A percentile compares a stretch with the other conserved stretches of the same genome.
These are phyloP conservation scores for Lasiurus cinereus DNA, from an alignment of 2,113 vertebrate genomes.

Conservation along the genomic window DNA sequence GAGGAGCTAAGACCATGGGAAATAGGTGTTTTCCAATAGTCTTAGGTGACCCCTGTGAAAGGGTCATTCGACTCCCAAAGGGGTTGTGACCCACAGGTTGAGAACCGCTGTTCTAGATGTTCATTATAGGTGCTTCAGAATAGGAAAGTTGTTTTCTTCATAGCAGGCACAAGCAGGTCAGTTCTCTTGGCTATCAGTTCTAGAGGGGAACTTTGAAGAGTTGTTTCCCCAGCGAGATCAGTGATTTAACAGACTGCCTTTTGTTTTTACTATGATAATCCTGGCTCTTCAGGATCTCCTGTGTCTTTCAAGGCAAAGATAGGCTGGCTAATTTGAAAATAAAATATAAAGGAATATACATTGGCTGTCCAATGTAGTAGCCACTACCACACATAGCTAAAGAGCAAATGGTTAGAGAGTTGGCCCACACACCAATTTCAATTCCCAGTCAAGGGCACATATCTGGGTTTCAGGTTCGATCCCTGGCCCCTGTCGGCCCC, in stretches of 20 bases:
- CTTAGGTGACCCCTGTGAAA: too few species aligned
- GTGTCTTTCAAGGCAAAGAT: constrained; percentile 65
- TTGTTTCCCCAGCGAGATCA: neutral
- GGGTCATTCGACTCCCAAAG: too few species aligned
- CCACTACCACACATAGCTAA: too few species aligned
- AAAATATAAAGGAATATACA: constrained; percentile 12
- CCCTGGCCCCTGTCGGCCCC: too few species aligned
- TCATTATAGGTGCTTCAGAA: neutral
- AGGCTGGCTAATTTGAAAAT: constrained; percentile 55
- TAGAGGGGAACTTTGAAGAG: constrained; percentile 33
- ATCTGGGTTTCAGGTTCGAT: too few species aligned
- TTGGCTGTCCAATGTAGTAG: too few species aligned
- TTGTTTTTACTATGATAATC: constrained; percentile 53
- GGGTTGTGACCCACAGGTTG: too few species aligned
- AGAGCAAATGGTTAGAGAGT: too few species aligned
- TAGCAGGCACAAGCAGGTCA: neutral
- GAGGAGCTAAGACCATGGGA: too few species aligned
- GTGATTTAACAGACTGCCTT: constrained; percentile 31
- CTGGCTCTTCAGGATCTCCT: constrained; percentile 42
- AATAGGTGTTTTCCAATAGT: too few species aligned
- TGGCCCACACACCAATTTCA: too few species aligned
- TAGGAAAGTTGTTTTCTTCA: constrained; percentile 41
- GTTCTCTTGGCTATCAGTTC: neutral
- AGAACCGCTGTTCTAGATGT: neutral
- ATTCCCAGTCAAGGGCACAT: too few species aligned